Evolutionary conservation across 1,140 invertebrate genomes (phyloP).

Genomic region (Eciton burchellii): DNA sequence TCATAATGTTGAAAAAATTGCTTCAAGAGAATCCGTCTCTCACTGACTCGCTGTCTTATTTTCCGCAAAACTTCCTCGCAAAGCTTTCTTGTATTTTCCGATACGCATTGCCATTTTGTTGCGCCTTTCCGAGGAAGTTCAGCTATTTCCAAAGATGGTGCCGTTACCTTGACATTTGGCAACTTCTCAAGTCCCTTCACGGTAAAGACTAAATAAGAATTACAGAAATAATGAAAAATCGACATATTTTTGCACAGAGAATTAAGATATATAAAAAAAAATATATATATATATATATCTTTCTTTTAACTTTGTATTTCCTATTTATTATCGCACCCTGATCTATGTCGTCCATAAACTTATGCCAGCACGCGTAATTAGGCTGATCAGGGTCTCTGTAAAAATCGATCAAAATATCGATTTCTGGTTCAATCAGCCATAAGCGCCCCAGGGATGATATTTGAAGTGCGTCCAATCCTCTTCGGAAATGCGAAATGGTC

Average conservation of each 20-base stretch:
- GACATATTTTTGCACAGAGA: too few relatives aligned
- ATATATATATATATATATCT: neutral
- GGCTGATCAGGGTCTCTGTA: conserved; percentile 89
- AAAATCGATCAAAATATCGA: conserved; percentile 86
- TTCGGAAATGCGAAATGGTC: conserved; percentile 88
- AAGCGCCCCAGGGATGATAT: conserved; percentile 85
- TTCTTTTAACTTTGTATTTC: conserved; percentile 23
- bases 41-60: conserved; percentile 84
- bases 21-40: conserved; percentile 87
- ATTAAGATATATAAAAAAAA: too few relatives aligned
- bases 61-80: conserved; percentile 86
- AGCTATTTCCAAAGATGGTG: conserved; percentile 83
- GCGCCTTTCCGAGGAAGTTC: conserved; percentile 83
- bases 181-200: conserved; percentile 89
- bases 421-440: conserved; percentile 86
- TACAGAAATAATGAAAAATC: too few relatives aligned
- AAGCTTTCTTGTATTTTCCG: conserved; percentile 80
- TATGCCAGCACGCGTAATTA: conserved; percentile 88
- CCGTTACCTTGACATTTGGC: conserved; percentile 84
- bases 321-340: conserved; percentile 82
- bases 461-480: conserved; percentile 88
- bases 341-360: conserved; percentile 90
- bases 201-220: conserved; percentile 86
- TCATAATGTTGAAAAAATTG: conserved; percentile 89
- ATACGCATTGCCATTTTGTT: conserved; percentile 84